Conservation (phyloP, 2,888 invertebrate species). For the Operophtera brumata region DNA sequence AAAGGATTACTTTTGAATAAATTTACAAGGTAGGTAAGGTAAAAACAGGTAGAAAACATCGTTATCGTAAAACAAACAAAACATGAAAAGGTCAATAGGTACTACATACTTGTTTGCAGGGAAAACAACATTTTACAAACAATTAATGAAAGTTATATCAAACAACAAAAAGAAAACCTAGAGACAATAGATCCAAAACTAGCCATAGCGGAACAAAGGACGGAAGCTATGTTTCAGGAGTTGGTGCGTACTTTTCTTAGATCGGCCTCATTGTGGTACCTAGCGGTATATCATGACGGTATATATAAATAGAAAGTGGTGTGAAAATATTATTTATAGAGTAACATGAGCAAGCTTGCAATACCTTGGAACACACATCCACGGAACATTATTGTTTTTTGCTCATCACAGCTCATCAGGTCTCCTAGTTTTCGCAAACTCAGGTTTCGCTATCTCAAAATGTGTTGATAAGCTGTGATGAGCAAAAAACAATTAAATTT, state of each 20-base stretch:
- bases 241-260: constrained; percentile 58
- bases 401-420: too few species aligned
- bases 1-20: constrained; percentile 79
- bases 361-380: too few species aligned
- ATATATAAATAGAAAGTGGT: too few species aligned
- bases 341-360: too few species aligned
- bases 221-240: constrained; percentile 82
- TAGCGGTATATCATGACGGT: background rate
- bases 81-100: background rate
- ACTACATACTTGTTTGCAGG: constrained; percentile 45
- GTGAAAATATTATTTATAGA: too few species aligned
- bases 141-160: constrained; percentile 67
- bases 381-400: too few species aligned
- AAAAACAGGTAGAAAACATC: background rate
- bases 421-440: too few species aligned
- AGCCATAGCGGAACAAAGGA: constrained; percentile 75
- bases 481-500: too few species aligned
- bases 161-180: constrained; percentile 57
- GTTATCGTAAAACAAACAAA: too few species aligned
- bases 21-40: constrained; percentile 53
- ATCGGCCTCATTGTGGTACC: background rate
- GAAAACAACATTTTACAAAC: constrained; percentile 78
- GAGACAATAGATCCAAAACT: constrained; percentile 62
- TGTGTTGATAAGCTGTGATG: too few species aligned
- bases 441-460: too few species aligned